A percentile compares a stretch with the other conserved stretches of the same genome.
Evolutionary conservation across 2,797 vertebrate species (phyloP).

Genomic region (Sebastes baramenuke): DNA sequence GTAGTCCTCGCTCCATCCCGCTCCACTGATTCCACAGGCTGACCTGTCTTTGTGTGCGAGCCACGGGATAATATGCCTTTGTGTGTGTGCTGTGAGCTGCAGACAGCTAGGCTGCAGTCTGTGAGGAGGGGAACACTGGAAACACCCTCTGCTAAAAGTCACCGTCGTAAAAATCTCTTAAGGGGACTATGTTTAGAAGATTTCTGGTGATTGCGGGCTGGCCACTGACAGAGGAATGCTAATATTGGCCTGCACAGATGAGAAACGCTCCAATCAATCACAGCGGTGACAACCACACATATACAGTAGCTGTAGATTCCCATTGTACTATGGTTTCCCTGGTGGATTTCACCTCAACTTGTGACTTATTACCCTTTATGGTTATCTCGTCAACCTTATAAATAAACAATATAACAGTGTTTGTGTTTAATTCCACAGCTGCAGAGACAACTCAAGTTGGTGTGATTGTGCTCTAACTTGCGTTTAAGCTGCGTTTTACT

Average conservation of each 20-base stretch:
- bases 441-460: not conserved
- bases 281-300: slow-evolving; percentile 10
- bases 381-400: not conserved
- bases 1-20: slow-evolving; percentile 34
- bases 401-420: slow-evolving; percentile 7
- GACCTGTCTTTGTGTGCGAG: slow-evolving; percentile 52
- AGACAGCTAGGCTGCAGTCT: slow-evolving; percentile 57
- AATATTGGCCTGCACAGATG: slow-evolving; percentile 32
- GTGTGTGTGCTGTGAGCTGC: slow-evolving; percentile 64
- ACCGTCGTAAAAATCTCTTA: slow-evolving; percentile 34
- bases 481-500: slow-evolving; percentile 20
- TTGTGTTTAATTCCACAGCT: not conserved
- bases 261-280: slow-evolving; percentile 6
- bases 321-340: slow-evolving; percentile 5
- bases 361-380: slow-evolving; percentile 12
- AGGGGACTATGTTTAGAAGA: slow-evolving; percentile 41
- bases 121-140: slow-evolving; percentile 30
- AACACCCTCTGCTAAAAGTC: slow-evolving; percentile 56
- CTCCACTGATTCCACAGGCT: slow-evolving; percentile 57
- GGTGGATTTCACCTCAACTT: slow-evolving; percentile 1
- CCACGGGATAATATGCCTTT: slow-evolving; percentile 54
- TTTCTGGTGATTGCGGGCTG: slow-evolving; percentile 35
- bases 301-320: slow-evolving; percentile 23
- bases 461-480: slow-evolving; percentile 1
- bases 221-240: slow-evolving; percentile 40